These are phyloP conservation scores for Buphagus erythrorhynchus DNA, from an alignment of 2,797 vertebrate species.

Conservation along the genomic window DNA sequence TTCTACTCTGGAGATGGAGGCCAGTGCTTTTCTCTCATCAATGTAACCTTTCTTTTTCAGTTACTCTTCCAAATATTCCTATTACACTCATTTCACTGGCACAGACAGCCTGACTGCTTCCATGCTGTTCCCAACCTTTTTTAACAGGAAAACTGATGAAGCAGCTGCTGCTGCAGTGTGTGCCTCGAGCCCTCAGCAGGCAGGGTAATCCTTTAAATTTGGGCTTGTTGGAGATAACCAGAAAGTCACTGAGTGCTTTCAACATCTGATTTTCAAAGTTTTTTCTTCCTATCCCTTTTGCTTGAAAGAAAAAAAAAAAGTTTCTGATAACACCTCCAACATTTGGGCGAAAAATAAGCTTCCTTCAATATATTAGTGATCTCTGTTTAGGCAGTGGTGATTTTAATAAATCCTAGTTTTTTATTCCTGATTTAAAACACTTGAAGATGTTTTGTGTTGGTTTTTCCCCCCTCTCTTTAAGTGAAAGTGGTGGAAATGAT, in stretches of 20 bases:
- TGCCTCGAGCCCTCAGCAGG: background rate
- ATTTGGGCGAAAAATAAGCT: background rate
- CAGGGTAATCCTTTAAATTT: background rate
- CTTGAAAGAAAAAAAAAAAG: background rate
- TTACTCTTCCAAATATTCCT: background rate
- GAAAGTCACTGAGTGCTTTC: background rate
- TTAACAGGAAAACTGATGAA: background rate
- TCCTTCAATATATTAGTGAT: background rate
- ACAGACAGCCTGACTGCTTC: background rate
- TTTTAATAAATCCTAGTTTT: background rate
- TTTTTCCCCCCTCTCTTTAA: rapidly evolving
- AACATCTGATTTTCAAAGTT: background rate
- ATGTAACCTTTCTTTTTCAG: background rate
- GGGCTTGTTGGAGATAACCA: background rate
- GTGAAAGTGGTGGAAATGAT: background rate
- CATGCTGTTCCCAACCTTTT: background rate
- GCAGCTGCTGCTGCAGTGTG: background rate
- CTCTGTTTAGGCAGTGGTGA: background rate
- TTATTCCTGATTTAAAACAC: background rate
- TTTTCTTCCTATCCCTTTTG: background rate
- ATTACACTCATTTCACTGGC: background rate
- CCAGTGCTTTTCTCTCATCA: background rate
- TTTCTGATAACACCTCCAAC: background rate
- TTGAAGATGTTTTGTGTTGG: background rate
- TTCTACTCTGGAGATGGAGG: background rate